These are phyloP conservation scores for Tychaedon coryphoeus DNA, from an alignment of 2,113 vertebrate genomes.

Conservation along the genomic window DNA sequence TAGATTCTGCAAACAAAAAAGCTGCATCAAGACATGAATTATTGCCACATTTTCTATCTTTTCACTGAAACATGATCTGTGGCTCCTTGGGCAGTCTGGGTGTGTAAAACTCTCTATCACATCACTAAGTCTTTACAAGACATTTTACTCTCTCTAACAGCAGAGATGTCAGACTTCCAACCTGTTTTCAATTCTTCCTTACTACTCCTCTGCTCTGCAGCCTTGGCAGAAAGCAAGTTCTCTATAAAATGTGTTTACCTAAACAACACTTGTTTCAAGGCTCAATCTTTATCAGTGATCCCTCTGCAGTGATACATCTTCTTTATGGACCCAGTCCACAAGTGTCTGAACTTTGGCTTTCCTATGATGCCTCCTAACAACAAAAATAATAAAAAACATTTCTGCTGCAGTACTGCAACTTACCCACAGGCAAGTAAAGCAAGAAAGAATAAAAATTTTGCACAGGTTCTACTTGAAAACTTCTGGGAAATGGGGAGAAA, in stretches of 20 bases:
- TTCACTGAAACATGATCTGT: neutral
- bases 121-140: neutral
- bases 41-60: neutral
- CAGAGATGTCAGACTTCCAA: neutral
- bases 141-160: neutral
- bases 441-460: neutral
- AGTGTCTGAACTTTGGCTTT: neutral
- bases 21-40: neutral
- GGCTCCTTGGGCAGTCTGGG: neutral
- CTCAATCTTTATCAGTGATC: neutral
- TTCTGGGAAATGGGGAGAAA: neutral
- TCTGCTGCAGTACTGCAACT: neutral
- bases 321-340: neutral
- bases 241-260: neutral
- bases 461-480: neutral
- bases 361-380: neutral
- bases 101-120: neutral
- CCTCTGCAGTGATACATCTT: neutral
- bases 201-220: neutral
- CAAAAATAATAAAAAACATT: neutral
- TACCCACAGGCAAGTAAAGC: neutral
- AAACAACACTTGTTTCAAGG: neutral
- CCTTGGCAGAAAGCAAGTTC: neutral
- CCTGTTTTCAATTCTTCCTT: neutral
- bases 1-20: neutral